Base-by-base conservation (phyloP, 2,888 invertebrate genomes). In the Pyrrhosoma nymphula region DNA sequence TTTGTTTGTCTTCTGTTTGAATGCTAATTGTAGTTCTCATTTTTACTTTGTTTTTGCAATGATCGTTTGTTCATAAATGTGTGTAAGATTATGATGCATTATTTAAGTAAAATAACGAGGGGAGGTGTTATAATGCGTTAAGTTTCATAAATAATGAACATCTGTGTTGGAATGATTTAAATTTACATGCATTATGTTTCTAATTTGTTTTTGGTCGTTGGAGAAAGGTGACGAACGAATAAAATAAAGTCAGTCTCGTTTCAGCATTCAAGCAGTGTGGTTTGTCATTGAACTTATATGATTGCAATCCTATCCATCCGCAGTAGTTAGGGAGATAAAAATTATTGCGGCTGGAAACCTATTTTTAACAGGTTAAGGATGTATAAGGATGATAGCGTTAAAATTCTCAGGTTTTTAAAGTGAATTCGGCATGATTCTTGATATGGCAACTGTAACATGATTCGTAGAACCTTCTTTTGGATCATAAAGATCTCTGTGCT, bases 211-310 rank as follows among this genome's bases (percentile, higher is more conserved):
- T 69, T 10, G 10, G 69, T 4, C 23, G 20, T 12, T n/a, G 10
- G 69, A 26, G 23, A 3, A 60, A 69, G 69, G 69, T 69, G 69
- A 69, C 69, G 69, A 69, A 69, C 69, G 69, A 10, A 69, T 69
- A 26, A 16, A 69, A 69, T 69, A 69, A 69, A 69, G 23, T 69
- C 23, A 69, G 69, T 69, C 69, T 69, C n/a, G 23, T 69, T 69
- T n/a, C 69, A 69, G 69, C 69, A 69, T 69, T 69, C 69, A 69
- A 69, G 23, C 69, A n/a, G 23, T 69, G 69, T 69, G 69, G 69
- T 69, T 69, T n/a, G n/a, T 69, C 1, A 23, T 69, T n/a, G 0
- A 69, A 69, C 3, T 69, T 60, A 14, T 60, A 60, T n/a, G 20
- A 12, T 69, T 2, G n/a, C n/a, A n/a, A 69, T n/a, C 69, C n/a